Evolutionary conservation across 2,797 vertebrate species (phyloP).

Genomic region (Chelidonichthys spinosus): DNA sequence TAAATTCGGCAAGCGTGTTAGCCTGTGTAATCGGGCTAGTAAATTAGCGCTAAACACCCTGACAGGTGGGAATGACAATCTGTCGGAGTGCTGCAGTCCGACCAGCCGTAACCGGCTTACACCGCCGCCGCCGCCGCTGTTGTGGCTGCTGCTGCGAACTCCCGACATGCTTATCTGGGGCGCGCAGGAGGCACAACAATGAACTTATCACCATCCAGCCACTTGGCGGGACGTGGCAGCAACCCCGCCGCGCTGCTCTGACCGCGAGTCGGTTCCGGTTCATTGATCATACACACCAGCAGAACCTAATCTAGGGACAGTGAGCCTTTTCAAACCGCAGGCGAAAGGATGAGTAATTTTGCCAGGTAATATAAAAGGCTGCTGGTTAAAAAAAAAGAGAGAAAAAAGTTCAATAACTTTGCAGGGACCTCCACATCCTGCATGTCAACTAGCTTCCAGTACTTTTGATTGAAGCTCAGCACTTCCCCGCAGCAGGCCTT

Average conservation of each 20-base stretch:
- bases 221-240: conserved; percentile 71
- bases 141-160: conserved; percentile 26
- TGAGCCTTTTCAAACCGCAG: conserved; percentile 69
- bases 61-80: conserved; percentile 64
- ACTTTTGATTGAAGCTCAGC: conserved; percentile 73
- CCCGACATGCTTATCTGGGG: conserved; percentile 75
- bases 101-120: conserved; percentile 61
- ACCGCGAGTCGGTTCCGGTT: conserved; percentile 63
- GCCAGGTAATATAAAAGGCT: conserved; percentile 69
- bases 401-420: conserved; percentile 77
- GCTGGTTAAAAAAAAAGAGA: conserved; percentile 32
- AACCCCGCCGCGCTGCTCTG: conserved; percentile 61
- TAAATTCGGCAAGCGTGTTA: conserved; percentile 51
- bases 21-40: conserved; percentile 61
- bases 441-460: conserved; percentile 75
- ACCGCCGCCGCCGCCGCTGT: conserved; percentile 1
- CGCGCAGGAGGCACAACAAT: conserved; percentile 78
- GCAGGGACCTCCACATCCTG: conserved; percentile 66
- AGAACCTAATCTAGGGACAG: conserved; percentile 78
- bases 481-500: conserved; percentile 65
- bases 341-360: conserved; percentile 49
- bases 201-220: conserved; percentile 77
- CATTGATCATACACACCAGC: conserved; percentile 78
- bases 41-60: conserved; percentile 68
- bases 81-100: conserved; percentile 51